Percentiles rank a stretch among this genome's conserved stretches.
Evolutionary conservation across 1,140 invertebrate genomes (phyloP).

Genomic region (Megalopta genalis): DNA sequence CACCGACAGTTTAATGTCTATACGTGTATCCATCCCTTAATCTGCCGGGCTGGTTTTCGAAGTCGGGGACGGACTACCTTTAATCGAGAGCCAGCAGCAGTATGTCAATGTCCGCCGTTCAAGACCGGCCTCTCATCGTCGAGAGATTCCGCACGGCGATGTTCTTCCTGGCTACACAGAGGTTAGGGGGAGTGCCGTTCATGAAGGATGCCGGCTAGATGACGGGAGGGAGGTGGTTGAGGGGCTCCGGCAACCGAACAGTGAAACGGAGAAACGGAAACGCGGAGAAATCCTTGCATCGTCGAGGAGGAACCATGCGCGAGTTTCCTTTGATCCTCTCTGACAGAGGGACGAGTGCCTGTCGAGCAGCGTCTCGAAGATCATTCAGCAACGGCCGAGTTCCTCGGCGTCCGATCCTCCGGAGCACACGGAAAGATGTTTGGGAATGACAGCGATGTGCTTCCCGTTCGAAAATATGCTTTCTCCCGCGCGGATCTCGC

Average conservation of each 20-base stretch:
- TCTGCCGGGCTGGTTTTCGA: conserved; percentile 47
- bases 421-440: conserved; percentile 8
- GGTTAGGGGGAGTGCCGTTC: too few species aligned
- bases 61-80: conserved; percentile 60
- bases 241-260: background rate
- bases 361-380: conserved; percentile 42
- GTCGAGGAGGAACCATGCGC: conserved; percentile 36
- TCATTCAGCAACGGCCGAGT: conserved; percentile 40
- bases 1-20: conserved; percentile 73
- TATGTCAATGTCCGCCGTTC: conserved; percentile 63
- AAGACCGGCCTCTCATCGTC: conserved; percentile 44
- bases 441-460: conserved; percentile 27
- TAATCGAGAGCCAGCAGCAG: conserved; percentile 62
- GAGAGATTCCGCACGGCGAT: conserved; percentile 25
- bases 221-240: background rate
- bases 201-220: too few species aligned
- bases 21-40: conserved; percentile 72
- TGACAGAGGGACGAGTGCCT: conserved; percentile 43
- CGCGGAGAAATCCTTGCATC: conserved; percentile 35
- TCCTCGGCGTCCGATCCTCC: conserved; percentile 18
- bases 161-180: conserved; percentile 19
- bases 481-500: background rate
- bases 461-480: background rate
- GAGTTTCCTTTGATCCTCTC: conserved; percentile 56
- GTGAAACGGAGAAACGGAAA: background rate